Conservation (phyloP, 2,888 invertebrate species). For the Synanthedon myopaeformis region DNA sequence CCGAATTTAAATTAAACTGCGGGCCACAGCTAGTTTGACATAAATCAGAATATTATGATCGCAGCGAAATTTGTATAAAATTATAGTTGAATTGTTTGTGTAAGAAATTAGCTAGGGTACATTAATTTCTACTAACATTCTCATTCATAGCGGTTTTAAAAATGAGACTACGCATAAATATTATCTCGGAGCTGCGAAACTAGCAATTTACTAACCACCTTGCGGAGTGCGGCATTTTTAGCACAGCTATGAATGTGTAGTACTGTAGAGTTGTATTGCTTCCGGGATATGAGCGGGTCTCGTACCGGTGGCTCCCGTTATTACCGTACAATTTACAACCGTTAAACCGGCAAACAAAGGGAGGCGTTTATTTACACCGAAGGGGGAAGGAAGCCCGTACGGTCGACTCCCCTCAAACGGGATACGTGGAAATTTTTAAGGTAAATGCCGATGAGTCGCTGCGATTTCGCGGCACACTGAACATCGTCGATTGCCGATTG, state of each 20-base stretch:
- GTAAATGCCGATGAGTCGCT: conserved; percentile 21
- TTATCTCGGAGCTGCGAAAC: not conserved
- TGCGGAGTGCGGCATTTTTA: conserved; percentile 25
- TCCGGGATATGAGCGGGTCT: conserved; percentile 19
- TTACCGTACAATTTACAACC: conserved; percentile 48
- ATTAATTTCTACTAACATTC: not conserved
- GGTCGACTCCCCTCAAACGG: conserved; percentile 18
- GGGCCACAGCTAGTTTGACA: too few relatives aligned
- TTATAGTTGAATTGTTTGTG: too few relatives aligned
- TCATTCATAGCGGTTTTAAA: not conserved
- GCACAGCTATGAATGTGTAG: conserved; percentile 34
- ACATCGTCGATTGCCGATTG: conserved; percentile 12
- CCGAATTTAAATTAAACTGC: too few relatives aligned
- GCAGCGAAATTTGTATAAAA: too few relatives aligned
- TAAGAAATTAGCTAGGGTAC: too few relatives aligned
- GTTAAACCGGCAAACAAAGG: conserved; percentile 43
- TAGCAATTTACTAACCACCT: conserved; percentile 10
- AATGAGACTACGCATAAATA: not conserved
- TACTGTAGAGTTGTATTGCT: conserved; percentile 30
- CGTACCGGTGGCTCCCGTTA: conserved; percentile 22
- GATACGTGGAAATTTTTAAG: conserved; percentile 24
- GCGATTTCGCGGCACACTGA: conserved; percentile 17
- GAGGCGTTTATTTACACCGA: conserved; percentile 32
- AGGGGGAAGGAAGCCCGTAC: conserved; percentile 29
- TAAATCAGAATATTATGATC: too few relatives aligned